Percentiles rank a stretch among this genome's conserved stretches.
Conservation (phyloP, 2,888 invertebrate species). For the Agrotis puta region DNA sequence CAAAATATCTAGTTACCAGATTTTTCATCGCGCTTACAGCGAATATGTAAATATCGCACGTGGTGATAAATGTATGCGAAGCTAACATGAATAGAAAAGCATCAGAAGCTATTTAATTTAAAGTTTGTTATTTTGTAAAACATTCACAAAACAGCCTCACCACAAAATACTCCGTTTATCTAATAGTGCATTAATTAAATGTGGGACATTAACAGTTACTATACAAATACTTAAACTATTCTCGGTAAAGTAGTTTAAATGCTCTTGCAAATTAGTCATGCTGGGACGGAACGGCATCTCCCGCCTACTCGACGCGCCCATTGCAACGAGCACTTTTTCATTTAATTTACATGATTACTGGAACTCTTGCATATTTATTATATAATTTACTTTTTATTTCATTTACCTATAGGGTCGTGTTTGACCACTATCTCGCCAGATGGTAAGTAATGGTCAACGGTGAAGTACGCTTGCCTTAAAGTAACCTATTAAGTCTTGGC, state of each 20-base stretch:
- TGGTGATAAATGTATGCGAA: not conserved
- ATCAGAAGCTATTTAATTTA: not conserved
- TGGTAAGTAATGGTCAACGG: too few species aligned
- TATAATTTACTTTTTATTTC: not conserved
- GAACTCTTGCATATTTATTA: constrained; percentile 9
- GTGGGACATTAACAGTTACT: constrained; percentile 46
- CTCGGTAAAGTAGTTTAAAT: constrained; percentile 51
- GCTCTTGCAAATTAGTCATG: constrained; percentile 57
- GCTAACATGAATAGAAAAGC: not conserved
- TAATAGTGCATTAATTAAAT: constrained; percentile 52
- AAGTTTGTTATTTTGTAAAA: constrained; percentile 9
- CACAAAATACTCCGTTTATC: constrained; percentile 22
- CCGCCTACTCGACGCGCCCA: constrained; percentile 41
- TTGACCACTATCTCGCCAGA: too few species aligned
- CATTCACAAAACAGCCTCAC: constrained; percentile 24
- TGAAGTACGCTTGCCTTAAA: too few species aligned
- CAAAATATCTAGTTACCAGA: too few species aligned
- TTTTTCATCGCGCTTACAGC: too few species aligned
- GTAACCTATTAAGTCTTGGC: too few species aligned
- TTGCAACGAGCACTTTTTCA: constrained; percentile 39
- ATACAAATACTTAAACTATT: constrained; percentile 58
- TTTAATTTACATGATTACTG: constrained; percentile 38
- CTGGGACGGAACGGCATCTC: constrained; percentile 32
- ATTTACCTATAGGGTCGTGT: too few species aligned
- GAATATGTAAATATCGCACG: too few species aligned